phyloP scores from a whole-genome alignment of 2,888 invertebrate genomes.

The Empis stercorea region DNA sequence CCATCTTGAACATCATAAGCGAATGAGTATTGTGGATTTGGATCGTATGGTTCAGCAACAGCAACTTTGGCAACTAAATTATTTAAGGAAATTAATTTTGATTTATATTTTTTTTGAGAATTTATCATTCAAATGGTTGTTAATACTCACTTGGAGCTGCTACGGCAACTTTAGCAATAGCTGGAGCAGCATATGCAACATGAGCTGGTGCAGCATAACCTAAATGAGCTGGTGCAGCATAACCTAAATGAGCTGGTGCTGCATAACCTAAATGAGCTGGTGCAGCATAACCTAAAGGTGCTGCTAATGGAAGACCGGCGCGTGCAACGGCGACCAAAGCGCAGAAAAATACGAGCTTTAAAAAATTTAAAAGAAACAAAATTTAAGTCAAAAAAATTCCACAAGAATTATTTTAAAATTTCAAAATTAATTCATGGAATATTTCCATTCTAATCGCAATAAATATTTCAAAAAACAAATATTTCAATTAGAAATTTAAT shows the following conservation, averaged over 20 bases:
- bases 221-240: conserved; percentile 17
- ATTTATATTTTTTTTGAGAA: too few species aligned
- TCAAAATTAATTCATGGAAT: too few species aligned
- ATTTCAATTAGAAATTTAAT: too few species aligned
- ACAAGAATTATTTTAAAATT: too few species aligned
- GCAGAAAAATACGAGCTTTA: conserved; percentile 9
- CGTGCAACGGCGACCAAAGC: conserved; percentile 17
- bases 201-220: conserved; percentile 25
- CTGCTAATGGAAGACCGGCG: conserved; percentile 13
- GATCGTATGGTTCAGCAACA: conserved; percentile 14
- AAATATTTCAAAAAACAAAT: too few species aligned
- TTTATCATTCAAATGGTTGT: background rate
- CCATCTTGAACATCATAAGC: conserved; percentile 32
- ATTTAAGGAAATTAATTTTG: background rate
- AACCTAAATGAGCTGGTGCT: conserved; percentile 13
- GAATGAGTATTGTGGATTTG: conserved; percentile 28
- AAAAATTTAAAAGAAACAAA: conserved; percentile 9
- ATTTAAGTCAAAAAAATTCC: too few species aligned
- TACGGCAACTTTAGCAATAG: conserved; percentile 12
- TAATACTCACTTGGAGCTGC: conserved; percentile 10
- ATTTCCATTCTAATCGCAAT: too few species aligned
- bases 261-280: conserved; percentile 11
- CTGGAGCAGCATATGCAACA: conserved; percentile 21
- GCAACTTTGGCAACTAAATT: conserved; percentile 9
- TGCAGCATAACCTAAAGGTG: conserved; percentile 13